Conservation (phyloP, 2,113 vertebrate species). For the Phylloscopus trochiloides region DNA sequence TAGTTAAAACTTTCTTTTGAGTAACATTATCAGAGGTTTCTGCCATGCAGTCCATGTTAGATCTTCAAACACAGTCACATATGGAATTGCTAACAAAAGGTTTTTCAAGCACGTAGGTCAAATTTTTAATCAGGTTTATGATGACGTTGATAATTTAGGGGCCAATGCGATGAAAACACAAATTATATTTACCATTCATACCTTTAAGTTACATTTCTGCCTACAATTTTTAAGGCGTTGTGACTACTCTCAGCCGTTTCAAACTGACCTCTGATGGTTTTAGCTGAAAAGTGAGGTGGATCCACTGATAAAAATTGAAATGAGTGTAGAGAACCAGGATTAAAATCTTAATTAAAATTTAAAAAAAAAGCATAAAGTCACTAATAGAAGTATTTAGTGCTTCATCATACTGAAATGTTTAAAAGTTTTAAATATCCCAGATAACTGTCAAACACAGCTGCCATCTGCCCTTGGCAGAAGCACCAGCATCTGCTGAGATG, state of each 20-base stretch:
- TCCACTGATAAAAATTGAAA: background rate
- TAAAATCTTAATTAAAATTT: background rate
- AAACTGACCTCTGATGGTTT: background rate
- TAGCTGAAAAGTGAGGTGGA: background rate
- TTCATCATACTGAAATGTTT: background rate
- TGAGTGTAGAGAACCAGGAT: background rate
- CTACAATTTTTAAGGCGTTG: background rate
- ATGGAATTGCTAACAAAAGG: background rate
- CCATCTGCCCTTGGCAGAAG: slow-evolving; percentile 33
- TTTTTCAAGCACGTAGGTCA: background rate
- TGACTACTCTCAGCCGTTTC: background rate
- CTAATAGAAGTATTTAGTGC: background rate
- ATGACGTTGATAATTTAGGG: background rate
- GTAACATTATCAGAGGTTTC: background rate
- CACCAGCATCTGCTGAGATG: slow-evolving; percentile 40
- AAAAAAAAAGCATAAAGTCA: background rate
- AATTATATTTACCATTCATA: background rate
- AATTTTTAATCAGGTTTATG: background rate
- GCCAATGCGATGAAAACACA: background rate
- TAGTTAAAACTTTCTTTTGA: background rate
- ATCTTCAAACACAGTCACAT: background rate
- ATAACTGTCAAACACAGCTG: slow-evolving; percentile 18
- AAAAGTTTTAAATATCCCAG: background rate
- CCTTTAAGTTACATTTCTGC: background rate
- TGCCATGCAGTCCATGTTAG: background rate